Conservation (phyloP, 2,113 vertebrate species). For the Limnothrissa miodon region DNA sequence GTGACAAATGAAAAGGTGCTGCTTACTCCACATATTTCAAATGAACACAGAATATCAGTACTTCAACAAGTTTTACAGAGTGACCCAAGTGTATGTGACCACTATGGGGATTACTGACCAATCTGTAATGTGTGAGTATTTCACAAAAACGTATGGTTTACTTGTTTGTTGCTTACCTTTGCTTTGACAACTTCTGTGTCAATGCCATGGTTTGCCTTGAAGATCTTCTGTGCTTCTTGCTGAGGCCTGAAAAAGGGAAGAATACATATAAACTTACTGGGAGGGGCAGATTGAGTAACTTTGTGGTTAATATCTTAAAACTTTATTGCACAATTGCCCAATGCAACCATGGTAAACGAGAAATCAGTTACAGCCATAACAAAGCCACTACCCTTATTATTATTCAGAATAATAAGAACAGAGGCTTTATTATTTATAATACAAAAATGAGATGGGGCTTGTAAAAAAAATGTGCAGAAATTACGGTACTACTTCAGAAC, state of each 20-base stretch:
- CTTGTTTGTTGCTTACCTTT: constrained; percentile 69
- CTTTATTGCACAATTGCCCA: neutral
- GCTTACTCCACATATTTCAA: neutral
- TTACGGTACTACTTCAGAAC: too few relatives aligned
- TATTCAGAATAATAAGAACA: too few relatives aligned
- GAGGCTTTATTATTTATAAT: too few relatives aligned
- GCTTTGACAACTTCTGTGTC: constrained; percentile 88
- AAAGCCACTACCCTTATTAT: neutral
- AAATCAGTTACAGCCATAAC: neutral
- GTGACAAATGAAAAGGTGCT: neutral
- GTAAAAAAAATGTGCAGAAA: too few relatives aligned
- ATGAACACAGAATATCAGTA: neutral
- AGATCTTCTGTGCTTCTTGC: constrained; percentile 92
- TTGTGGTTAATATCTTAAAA: neutral
- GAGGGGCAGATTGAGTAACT: neutral
- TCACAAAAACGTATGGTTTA: neutral
- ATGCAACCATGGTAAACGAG: neutral
- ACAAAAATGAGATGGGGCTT: too few relatives aligned
- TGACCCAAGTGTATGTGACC: too few relatives aligned
- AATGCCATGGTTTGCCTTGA: constrained; percentile 88
- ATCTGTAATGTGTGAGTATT: neutral
- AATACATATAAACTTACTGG: neutral
- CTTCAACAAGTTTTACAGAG: too few relatives aligned
- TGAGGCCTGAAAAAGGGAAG: constrained; percentile 72
- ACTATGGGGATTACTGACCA: too few relatives aligned